These are phyloP conservation scores for Cheilosia pagana DNA, from an alignment of 2,888 invertebrate species.

Conservation along the genomic window DNA sequence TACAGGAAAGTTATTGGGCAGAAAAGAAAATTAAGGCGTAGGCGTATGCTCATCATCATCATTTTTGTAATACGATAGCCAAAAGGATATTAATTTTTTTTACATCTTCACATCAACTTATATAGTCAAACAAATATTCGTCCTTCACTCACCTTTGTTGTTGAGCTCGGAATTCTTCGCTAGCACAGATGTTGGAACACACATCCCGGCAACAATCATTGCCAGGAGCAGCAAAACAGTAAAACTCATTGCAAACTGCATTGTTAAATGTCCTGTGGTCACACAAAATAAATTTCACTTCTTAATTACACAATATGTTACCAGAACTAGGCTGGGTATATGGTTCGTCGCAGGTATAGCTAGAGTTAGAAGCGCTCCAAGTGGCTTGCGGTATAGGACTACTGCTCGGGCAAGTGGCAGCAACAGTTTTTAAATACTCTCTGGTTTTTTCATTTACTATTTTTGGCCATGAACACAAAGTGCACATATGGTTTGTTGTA, in stretches of 20 bases:
- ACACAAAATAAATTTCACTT: constrained; percentile 43
- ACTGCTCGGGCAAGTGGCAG: constrained; percentile 67
- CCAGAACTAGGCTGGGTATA: not conserved
- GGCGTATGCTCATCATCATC: constrained; percentile 25
- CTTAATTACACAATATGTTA: constrained; percentile 50
- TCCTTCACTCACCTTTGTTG: constrained; percentile 76
- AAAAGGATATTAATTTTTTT: constrained; percentile 24
- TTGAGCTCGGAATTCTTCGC: constrained; percentile 82
- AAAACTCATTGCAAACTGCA: constrained; percentile 58
- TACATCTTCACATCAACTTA: not conserved
- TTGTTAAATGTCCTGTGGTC: constrained; percentile 19
- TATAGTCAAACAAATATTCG: constrained; percentile 15
- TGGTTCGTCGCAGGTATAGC: not conserved
- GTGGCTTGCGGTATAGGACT: constrained; percentile 61
- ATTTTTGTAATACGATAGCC: not conserved
- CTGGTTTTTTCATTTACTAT: constrained; percentile 52
- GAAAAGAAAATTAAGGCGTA: constrained; percentile 52
- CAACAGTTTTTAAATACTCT: constrained; percentile 73
- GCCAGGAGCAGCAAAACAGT: constrained; percentile 75
- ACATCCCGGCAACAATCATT: constrained; percentile 79
- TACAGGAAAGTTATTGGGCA: constrained; percentile 6
- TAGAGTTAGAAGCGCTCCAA: constrained; percentile 45
- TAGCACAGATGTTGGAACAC: constrained; percentile 82
- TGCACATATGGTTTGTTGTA: constrained; percentile 65
- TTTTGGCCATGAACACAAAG: constrained; percentile 70